Base-by-base conservation (phyloP, 2,888 invertebrate genomes). In the Yponomeuta evonymella region DNA sequence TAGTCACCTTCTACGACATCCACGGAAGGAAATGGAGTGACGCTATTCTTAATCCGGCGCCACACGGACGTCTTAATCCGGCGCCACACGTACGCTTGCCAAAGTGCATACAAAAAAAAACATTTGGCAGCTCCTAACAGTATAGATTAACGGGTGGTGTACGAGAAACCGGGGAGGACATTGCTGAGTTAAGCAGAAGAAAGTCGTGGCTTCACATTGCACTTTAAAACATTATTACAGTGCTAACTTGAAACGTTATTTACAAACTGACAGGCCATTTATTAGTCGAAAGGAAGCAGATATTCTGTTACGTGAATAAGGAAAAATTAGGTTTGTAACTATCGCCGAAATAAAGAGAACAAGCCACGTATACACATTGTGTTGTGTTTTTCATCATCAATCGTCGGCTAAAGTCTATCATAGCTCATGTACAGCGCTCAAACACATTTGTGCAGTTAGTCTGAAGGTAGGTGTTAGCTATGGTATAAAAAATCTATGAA, bases 351-450 rank as follows among this genome's bases (percentile, higher is more conserved):
- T 66, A 70, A 71, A 71, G 69, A 71, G 51, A 71, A 71, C n/a
- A 71, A 71, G 71, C 71, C 48, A 65, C 70, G 69, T 23, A 23
- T 23, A 69, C 71, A 71, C 70, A 71, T 71, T 69, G 30, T 36
- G 48, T 69, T 71, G 71, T 71, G 71, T 68, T 69, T 68, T 67
- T 71, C 68, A 62, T 68, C 12, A 11, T 62, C 58, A 30, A 30
- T 36, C 11, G 48, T 70, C 63, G 63, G 23, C 71, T 67, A 62
- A 33, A 58, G 67, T 2, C 70, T 65, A 65, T 33, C 12, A 12
- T 23, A 71, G 71, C 69, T 65, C 69, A 70, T 72, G 69, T 72
- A 72, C 72, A 72, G 69, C 72, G 48, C 66, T 68, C 30, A 65
- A 29, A 62, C 68, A 71, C 68, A 69, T 48, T 68, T 51, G 71